Conservation (phyloP, 2,888 invertebrate genomes). For the Muschampia plurimacula region DNA sequence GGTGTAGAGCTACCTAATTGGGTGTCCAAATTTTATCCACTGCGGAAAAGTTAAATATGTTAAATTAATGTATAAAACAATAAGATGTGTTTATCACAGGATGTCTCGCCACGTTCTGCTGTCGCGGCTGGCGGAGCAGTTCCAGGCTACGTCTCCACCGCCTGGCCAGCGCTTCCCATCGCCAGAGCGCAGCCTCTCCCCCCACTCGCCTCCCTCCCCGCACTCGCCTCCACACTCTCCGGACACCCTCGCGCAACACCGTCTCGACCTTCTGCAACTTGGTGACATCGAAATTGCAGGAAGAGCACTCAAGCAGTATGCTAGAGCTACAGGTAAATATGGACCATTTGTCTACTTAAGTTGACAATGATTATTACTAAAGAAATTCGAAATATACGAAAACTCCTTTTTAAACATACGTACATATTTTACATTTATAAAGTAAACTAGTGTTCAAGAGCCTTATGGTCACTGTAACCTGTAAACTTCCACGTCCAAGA, state of each 20-base stretch:
- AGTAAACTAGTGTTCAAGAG: no score
- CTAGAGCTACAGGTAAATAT: conserved; percentile 74
- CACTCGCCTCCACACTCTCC: conserved; percentile 71
- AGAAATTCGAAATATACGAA: no score
- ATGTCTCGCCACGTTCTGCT: conserved; percentile 81
- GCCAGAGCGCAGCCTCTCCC: conserved; percentile 74
- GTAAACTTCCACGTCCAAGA: no score
- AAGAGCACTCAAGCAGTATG: conserved; percentile 80
- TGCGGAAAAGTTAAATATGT: no score
- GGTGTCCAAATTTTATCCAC: no score
- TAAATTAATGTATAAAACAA: no score
- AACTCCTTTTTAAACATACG: no score
- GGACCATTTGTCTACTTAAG: background rate
- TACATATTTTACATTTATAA: no score
- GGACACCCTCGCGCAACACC: conserved; percentile 63
- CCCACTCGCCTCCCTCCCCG: conserved; percentile 65
- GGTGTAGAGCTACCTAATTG: no score
- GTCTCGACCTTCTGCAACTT: conserved; percentile 71
- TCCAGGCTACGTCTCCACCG: conserved; percentile 70
- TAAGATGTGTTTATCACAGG: conserved; percentile 48
- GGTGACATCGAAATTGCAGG: conserved; percentile 79
- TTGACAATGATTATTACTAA: no score
- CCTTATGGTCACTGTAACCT: no score
- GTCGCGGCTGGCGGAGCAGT: conserved; percentile 80
- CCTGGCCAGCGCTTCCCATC: conserved; percentile 70